Conservation (phyloP, 2,888 invertebrate genomes). For the Glomeris marginata region DNA sequence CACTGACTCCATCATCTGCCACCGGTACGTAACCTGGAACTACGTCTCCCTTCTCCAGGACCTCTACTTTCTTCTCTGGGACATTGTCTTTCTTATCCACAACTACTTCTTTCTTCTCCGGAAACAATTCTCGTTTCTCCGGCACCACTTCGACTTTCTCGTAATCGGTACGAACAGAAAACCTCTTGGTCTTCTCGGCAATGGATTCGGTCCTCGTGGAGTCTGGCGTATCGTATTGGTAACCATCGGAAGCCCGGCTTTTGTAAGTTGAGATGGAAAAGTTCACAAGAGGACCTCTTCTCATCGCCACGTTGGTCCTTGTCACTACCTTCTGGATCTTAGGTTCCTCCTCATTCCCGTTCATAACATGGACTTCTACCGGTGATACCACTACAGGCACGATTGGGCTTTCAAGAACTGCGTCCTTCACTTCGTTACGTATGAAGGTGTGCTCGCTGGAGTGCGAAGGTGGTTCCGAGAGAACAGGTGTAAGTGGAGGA, state of each 20-base stretch:
- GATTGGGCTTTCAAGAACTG: neutral
- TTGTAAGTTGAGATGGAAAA: slow-evolving; percentile 18
- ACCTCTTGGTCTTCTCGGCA: neutral
- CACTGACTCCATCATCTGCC: too few relatives aligned
- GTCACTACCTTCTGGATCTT: too few relatives aligned
- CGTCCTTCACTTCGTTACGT: neutral
- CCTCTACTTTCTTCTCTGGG: slow-evolving; percentile 2
- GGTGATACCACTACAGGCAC: neutral
- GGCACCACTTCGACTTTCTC: too few relatives aligned
- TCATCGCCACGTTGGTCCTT: neutral
- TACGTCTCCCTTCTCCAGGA: neutral
- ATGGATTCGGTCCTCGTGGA: slow-evolving; percentile 1
- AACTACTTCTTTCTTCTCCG: too few relatives aligned
- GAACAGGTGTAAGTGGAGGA: too few relatives aligned
- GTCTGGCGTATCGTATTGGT: neutral
- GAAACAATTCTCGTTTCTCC: too few relatives aligned
- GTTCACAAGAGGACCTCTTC: slow-evolving; percentile 7
- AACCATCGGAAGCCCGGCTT: slow-evolving; percentile 3
- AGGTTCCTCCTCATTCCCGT: neutral
- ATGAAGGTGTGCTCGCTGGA: too few relatives aligned
- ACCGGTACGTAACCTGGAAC: too few relatives aligned
- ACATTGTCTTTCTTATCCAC: neutral
- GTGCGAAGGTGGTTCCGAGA: too few relatives aligned
- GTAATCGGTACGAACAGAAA: neutral
- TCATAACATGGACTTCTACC: neutral